phyloP scores from a whole-genome alignment of 2,113 vertebrate genomes.

The Toxotes chatareus region DNA sequence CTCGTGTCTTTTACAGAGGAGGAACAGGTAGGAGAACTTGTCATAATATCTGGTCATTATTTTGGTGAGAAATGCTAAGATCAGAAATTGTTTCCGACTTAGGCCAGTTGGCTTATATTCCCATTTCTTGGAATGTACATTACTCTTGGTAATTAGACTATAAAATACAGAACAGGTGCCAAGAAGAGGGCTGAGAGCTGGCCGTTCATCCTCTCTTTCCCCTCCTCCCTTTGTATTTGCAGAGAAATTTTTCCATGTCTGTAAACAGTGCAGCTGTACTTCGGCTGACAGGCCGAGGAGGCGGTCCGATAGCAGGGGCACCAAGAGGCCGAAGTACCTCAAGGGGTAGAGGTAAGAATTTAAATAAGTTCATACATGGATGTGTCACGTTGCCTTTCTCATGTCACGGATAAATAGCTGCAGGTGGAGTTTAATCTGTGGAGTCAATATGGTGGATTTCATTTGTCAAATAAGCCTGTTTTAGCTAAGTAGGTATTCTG shows the following conservation, averaged over 20 bases:
- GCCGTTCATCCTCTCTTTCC: neutral
- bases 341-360: constrained; percentile 94
- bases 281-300: constrained; percentile 91
- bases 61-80: neutral
- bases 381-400: neutral
- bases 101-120: neutral
- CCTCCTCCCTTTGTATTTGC: constrained; percentile 72
- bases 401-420: neutral
- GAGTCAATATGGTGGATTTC: neutral
- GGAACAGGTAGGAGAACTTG: constrained; percentile 90
- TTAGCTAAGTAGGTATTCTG: neutral
- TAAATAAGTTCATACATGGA: neutral
- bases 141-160: neutral
- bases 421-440: neutral
- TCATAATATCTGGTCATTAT: neutral
- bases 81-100: neutral
- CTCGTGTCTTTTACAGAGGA: constrained; percentile 99
- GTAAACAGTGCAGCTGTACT: constrained; percentile 98
- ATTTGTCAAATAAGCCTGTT: neutral
- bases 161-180: constrained; percentile 4
- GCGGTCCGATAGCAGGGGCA: constrained; percentile 92
- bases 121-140: neutral
- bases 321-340: constrained; percentile 98
- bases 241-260: constrained; percentile 99
- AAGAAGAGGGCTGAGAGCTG: constrained; percentile 11